A percentile compares a stretch with the other conserved stretches of the same genome.
These are phyloP conservation scores for Lithosia quadra DNA, from an alignment of 2,888 invertebrate species.

Conservation along the genomic window DNA sequence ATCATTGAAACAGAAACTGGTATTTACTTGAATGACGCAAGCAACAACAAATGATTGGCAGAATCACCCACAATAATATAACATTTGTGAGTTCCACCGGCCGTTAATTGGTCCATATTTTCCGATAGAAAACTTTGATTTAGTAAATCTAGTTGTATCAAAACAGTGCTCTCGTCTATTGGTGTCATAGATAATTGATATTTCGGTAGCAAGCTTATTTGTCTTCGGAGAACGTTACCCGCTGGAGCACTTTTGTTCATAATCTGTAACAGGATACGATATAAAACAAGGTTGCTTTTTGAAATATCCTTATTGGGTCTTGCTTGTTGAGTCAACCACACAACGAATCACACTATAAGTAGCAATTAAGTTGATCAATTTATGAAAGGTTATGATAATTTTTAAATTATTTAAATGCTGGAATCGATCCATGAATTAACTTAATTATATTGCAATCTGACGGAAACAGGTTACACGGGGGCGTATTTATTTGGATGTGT, in stretches of 20 bases:
- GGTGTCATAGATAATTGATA: constrained; percentile 83
- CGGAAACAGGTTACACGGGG: no score
- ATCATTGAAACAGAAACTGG: neutral
- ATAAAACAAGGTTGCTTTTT: neutral
- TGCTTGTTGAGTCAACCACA: neutral
- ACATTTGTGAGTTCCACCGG: constrained; percentile 84
- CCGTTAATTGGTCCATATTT: constrained; percentile 76
- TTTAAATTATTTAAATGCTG: no score
- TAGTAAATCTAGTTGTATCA: constrained; percentile 68
- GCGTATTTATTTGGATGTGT: no score
- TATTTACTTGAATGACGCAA: constrained; percentile 85
- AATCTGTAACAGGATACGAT: constrained; percentile 79
- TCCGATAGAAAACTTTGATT: constrained; percentile 80
- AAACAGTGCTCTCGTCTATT: constrained; percentile 65
- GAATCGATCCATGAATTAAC: no score
- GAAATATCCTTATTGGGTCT: neutral
- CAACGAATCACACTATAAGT: neutral
- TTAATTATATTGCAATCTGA: no score
- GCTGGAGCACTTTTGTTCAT: constrained; percentile 91
- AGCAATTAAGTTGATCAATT: no score
- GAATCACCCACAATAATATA: constrained; percentile 89
- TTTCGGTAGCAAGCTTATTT: constrained; percentile 88
- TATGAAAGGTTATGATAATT: no score
- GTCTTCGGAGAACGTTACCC: constrained; percentile 89
- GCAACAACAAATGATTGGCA: constrained; percentile 87